A percentile compares a stretch with the other conserved stretches of the same genome.
Conservation (phyloP, 2,113 vertebrate species). For the Ia io region DNA sequence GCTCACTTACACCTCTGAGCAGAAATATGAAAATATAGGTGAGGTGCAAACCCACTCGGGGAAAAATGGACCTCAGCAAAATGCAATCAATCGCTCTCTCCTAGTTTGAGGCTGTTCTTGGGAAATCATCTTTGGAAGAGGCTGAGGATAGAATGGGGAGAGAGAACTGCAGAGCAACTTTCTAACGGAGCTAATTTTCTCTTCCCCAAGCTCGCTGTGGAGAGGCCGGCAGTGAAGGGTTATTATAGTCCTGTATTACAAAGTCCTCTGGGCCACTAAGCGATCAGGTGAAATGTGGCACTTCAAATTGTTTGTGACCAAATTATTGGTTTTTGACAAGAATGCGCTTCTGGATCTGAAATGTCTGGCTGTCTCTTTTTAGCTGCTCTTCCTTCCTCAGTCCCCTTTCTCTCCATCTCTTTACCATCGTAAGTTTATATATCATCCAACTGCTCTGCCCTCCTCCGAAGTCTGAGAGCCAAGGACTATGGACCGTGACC, state of each 20-base stretch:
- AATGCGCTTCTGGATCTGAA: not conserved
- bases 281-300: not conserved
- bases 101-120: constrained; percentile 64
- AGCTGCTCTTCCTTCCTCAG: not conserved
- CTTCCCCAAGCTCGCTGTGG: not conserved
- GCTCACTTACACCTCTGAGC: constrained; percentile 60
- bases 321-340: constrained; percentile 20
- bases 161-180: constrained; percentile 4
- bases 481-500: not conserved
- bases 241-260: constrained; percentile 5
- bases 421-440: not conserved
- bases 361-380: not conserved
- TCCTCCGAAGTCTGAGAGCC: not conserved
- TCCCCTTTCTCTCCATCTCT: not conserved
- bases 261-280: constrained; percentile 9
- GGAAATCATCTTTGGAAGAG: constrained; percentile 70
- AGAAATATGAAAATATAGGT: constrained; percentile 64
- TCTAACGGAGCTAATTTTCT: constrained; percentile 6
- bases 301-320: constrained; percentile 58
- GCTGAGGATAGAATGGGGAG: not conserved
- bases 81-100: constrained; percentile 69
- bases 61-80: constrained; percentile 61
- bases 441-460: not conserved
- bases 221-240: not conserved
- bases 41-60: constrained; percentile 53